phyloP scores from a whole-genome alignment of 2,113 vertebrate species.

The Pedionomus torquatus region DNA sequence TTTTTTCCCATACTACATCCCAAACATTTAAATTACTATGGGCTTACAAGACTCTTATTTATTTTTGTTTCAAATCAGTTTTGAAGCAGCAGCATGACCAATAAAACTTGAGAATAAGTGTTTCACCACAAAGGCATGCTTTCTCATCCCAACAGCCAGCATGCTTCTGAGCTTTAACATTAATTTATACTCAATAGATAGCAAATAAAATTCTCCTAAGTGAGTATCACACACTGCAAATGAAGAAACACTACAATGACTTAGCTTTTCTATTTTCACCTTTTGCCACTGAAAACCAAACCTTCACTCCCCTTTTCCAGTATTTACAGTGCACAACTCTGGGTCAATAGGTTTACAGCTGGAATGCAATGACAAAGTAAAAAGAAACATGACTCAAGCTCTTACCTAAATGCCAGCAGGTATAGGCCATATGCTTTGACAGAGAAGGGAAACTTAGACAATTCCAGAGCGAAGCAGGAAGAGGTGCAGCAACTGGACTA shows the following conservation, averaged over 20 bases:
- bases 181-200: not conserved
- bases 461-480: conserved; percentile 54
- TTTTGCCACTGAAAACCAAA: not conserved
- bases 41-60: not conserved
- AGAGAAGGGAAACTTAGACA: conserved; percentile 44
- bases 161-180: not conserved
- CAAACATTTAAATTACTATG: not conserved
- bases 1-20: not conserved
- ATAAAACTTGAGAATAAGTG: not conserved
- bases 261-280: not conserved
- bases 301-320: not conserved
- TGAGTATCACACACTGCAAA: not conserved
- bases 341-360: not conserved
- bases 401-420: conserved; percentile 59
- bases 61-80: not conserved
- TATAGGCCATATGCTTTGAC: conserved; percentile 12
- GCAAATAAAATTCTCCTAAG: not conserved
- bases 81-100: not conserved
- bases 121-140: not conserved
- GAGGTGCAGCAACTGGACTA: conserved; percentile 39
- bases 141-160: not conserved
- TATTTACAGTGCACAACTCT: not conserved
- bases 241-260: not conserved
- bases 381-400: not conserved
- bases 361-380: not conserved